Evolutionary conservation across 2,888 invertebrate species (phyloP), one percentile per base, ranked within the genome.

Genomic region (Ophion ventricosus): DNA sequence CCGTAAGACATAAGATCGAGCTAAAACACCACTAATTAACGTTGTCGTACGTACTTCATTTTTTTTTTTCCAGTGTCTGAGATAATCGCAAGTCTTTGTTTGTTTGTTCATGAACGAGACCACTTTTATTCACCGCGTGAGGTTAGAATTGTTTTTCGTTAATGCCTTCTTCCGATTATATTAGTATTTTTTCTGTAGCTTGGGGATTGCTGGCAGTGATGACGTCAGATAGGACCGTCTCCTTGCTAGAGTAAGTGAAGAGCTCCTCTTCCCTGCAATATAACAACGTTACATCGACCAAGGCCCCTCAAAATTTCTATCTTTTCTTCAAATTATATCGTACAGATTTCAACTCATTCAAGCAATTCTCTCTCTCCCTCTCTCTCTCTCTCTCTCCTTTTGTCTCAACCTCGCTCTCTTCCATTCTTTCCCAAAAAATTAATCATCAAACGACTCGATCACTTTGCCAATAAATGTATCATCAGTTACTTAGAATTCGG

Each of bases 241-340:
- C 92, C 91, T 90, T 93, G 93, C 92, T 93, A 93, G 92, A 92
- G 89, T 93, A 91, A 91, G 92, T 92, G 88, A 92, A 90, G 91
- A 92, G 91, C 90, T 92, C 93, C 90, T 93, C 92, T 90, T 92
- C 92, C 93, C 93, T 93, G 93, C 86, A 93, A 93, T 91, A 91
- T 85, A 93, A 93, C 86, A 93, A 92, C 87, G 90, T 92, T 91
- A 91, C 90, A 90, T 89, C 73, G 90, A 90, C 91, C 87, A 90
- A 89, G 89, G 87, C 88, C 88, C 88, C 89, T 87, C 82, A 82
- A 61, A 43, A 75, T 57, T 73, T 76, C 54, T 73, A 70, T 57
- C 66, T 82, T 85, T 70, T 40, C n/a, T 63, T 64, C 57, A 74
- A 29, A 63, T 59, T 43, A 29, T 57, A 57, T 61, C 49, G 54